These are phyloP conservation scores for Atrichornis clamosus DNA, from an alignment of 2,113 vertebrate species.

Conservation along the genomic window DNA sequence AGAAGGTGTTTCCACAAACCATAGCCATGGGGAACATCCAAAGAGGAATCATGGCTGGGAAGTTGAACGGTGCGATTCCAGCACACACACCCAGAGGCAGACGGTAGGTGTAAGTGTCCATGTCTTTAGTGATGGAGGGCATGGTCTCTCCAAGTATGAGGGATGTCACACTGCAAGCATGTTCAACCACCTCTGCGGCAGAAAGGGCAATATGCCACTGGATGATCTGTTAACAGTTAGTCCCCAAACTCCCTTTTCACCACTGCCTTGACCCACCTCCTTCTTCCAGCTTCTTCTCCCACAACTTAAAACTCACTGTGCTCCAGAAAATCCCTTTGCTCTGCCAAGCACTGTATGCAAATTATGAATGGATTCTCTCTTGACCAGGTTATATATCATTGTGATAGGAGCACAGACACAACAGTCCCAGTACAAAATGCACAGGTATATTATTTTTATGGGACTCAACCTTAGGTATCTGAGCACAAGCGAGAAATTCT, in stretches of 20 bases:
- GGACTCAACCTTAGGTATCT: background rate
- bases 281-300: background rate
- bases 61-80: constrained; percentile 95
- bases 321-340: background rate
- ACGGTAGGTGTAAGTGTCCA: constrained; percentile 93
- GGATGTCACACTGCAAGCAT: constrained; percentile 93
- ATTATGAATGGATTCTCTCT: background rate
- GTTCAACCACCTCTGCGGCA: constrained; percentile 93
- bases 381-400: background rate
- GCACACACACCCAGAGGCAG: constrained; percentile 93
- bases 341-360: background rate
- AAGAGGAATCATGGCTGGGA: constrained; percentile 97
- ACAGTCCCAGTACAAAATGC: background rate
- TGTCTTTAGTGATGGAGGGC: constrained; percentile 95
- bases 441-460: background rate
- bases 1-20: constrained; percentile 95
- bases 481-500: background rate
- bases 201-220: background rate
- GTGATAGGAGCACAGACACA: background rate
- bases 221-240: background rate
- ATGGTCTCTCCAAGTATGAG: constrained; percentile 95
- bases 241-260: background rate
- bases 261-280: background rate
- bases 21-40: constrained; percentile 99
- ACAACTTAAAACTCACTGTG: background rate